Base-by-base conservation (phyloP, 2,888 invertebrate genomes). In the Oegoconia quadripuncta region DNA sequence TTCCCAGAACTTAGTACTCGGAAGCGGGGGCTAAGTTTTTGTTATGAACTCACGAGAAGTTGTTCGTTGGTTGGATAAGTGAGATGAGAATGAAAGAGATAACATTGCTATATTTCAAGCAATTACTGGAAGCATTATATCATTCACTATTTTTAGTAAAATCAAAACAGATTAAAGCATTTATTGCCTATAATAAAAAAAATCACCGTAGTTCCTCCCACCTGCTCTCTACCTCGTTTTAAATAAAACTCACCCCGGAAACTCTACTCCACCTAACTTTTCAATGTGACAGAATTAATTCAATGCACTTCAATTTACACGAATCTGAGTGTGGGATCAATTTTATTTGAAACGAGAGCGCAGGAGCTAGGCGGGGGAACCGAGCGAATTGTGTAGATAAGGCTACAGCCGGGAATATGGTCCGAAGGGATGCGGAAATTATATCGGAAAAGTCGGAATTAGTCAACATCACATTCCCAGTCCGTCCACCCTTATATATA, bases 251-350 rank as follows among this genome's bases (percentile, higher is more conserved):
- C 42, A 33, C 41, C 28, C 38, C 31, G 36, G 36, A 23, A 41
- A 44, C 35, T 46, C 35, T 44, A 37, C 48, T 39, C 48, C 45
- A 34, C 46, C 43, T 51, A 68, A 71, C 61, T 69, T 75, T 80
- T 73, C 70, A 74, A 77, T 77, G 48, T 49, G 50, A 48, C 54
- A 52, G 54, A 69, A 69, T 71, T 73, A 74, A 75, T 74, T 72
- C 60, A 66, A 68, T 69, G 71, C 67, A 67, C 63, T 75, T 66
- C 64, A 66, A 68, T 73, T 66, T 65, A 52, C 50, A 57, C 55
- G 43, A 51, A 51, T 49, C 60, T 59, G 54, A 51, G 50, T 42
- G 47, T 46, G 50, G 51, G 75, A 73, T 73, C 68, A 72, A 74
- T 74, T 73, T 65, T 55, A 60, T 66, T 65, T 59, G 51, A 64